A percentile compares a stretch with the other conserved stretches of the same genome.
Evolutionary conservation across 2,888 invertebrate species (phyloP).

Genomic region (Mythimna impura): DNA sequence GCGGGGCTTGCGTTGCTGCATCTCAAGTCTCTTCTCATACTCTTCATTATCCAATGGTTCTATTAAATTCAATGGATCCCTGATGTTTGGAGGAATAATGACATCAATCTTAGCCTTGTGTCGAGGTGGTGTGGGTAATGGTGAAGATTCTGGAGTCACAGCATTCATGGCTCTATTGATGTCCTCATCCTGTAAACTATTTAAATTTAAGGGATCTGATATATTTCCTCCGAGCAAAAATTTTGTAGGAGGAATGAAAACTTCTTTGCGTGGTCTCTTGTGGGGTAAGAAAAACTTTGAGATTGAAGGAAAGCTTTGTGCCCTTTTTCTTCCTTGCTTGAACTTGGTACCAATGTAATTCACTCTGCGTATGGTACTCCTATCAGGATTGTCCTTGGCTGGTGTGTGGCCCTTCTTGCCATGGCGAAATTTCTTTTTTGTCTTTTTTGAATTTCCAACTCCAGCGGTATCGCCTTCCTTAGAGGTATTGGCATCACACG

Average conservation of each 20-base stretch:
- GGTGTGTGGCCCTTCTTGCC: constrained; percentile 84
- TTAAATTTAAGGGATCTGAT: constrained; percentile 97
- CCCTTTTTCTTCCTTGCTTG: constrained; percentile 91
- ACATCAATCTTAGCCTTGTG: constrained; percentile 96
- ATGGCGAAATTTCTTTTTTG: constrained; percentile 86
- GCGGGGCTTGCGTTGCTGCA: constrained; percentile 93
- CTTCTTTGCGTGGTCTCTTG: constrained; percentile 93
- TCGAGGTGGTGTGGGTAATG: constrained; percentile 95
- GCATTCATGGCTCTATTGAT: constrained; percentile 95
- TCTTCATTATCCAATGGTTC: constrained; percentile 95
- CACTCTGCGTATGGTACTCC: constrained; percentile 82
- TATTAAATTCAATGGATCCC: constrained; percentile 97
- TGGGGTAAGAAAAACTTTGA: constrained; percentile 94
- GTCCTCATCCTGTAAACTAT: constrained; percentile 96
- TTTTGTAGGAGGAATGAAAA: constrained; percentile 96
- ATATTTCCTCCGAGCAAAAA: constrained; percentile 98
- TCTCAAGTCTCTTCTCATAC: constrained; percentile 94
- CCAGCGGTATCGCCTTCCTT: constrained; percentile 79
- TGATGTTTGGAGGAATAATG: constrained; percentile 97
- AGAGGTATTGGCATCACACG: constrained; percentile 75
- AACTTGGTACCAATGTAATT: constrained; percentile 86
- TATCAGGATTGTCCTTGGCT: constrained; percentile 83
- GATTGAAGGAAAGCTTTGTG: constrained; percentile 92
- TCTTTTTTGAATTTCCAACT: constrained; percentile 79
- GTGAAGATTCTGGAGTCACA: constrained; percentile 98